phyloP scores from a whole-genome alignment of 2,797 vertebrate genomes.

The Microctenopoma lineatum region DNA sequence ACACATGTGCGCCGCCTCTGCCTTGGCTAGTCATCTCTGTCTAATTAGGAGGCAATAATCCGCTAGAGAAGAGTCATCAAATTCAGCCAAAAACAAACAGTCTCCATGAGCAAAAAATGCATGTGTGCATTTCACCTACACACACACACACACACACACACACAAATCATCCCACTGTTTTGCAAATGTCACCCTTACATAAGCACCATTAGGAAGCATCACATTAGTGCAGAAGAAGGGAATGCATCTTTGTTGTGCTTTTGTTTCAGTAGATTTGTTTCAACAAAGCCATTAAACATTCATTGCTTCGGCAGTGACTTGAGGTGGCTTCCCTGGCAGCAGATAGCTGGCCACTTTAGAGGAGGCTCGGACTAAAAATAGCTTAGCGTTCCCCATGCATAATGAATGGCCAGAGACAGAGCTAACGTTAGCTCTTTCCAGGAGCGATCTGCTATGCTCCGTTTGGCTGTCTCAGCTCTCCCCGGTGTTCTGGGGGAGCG shows the following conservation, averaged over 20 bases:
- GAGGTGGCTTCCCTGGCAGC: slow-evolving; percentile 78
- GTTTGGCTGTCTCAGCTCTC: slow-evolving; percentile 76
- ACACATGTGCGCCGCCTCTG: slow-evolving; percentile 59
- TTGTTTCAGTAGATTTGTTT: slow-evolving; percentile 78
- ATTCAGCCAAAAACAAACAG: slow-evolving; percentile 82
- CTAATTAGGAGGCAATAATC: slow-evolving; percentile 85
- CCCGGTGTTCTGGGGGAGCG: slow-evolving; percentile 63
- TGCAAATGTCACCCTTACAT: slow-evolving; percentile 72
- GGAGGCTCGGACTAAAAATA: slow-evolving; percentile 76
- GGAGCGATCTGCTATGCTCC: slow-evolving; percentile 79
- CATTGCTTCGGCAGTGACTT: slow-evolving; percentile 71
- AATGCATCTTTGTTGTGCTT: slow-evolving; percentile 54
- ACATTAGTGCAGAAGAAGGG: slow-evolving; percentile 56
- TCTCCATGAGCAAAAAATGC: slow-evolving; percentile 63
- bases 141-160: slow-evolving; percentile 23
- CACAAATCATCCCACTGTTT: slow-evolving; percentile 46
- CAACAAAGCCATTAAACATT: slow-evolving; percentile 81
- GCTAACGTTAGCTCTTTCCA: slow-evolving; percentile 80
- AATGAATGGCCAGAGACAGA: slow-evolving; percentile 81
- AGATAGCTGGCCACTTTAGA: slow-evolving; percentile 72
- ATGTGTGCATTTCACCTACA: slow-evolving; percentile 36
- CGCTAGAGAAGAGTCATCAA: slow-evolving; percentile 82
- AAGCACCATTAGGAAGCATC: slow-evolving; percentile 69
- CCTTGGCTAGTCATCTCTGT: slow-evolving; percentile 80
- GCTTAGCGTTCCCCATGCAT: slow-evolving; percentile 79